phyloP scores from a whole-genome alignment of 1,140 invertebrate species.

The Watersipora subatra region DNA sequence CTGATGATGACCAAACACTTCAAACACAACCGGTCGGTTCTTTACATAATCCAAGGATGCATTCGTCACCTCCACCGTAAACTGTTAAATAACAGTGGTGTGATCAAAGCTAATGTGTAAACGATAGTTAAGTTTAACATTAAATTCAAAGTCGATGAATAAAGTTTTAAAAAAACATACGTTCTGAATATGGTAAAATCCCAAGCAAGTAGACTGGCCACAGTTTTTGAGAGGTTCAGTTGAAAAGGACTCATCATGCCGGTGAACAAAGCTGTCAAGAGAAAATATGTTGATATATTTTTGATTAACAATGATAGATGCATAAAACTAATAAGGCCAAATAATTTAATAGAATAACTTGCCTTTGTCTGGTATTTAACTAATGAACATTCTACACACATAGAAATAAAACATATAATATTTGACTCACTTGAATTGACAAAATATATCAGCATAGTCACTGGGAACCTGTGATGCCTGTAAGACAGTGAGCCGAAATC shows the following conservation, averaged over 20 bases:
- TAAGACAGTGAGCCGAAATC: slow-evolving; percentile 88
- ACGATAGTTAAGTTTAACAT: background rate
- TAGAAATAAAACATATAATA: too few species aligned
- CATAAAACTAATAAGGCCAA: too few species aligned
- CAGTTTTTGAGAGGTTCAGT: slow-evolving; percentile 96
- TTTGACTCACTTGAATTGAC: slow-evolving; percentile 96
- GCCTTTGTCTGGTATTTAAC: too few species aligned
- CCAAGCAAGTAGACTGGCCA: slow-evolving; percentile 72
- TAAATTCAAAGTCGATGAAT: too few species aligned
- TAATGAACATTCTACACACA: too few species aligned
- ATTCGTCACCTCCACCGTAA: slow-evolving; percentile 87
- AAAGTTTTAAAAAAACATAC: too few species aligned
- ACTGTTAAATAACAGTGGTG: slow-evolving; percentile 53
- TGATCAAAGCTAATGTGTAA: slow-evolving; percentile 6
- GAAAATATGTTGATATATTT: too few species aligned
- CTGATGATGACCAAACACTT: slow-evolving; percentile 96
- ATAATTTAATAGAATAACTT: slow-evolving; percentile 24
- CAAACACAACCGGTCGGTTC: slow-evolving; percentile 92
- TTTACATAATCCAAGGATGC: slow-evolving; percentile 95
- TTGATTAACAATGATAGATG: too few species aligned
- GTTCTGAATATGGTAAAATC: slow-evolving; percentile 98
- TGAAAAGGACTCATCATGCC: slow-evolving; percentile 96
- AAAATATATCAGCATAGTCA: slow-evolving; percentile 97
- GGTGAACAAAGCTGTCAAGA: slow-evolving; percentile 94
- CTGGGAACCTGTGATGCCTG: slow-evolving; percentile 86